These are phyloP conservation scores for Chanos chanos DNA, from an alignment of 2,797 vertebrate genomes.

Conservation along the genomic window DNA sequence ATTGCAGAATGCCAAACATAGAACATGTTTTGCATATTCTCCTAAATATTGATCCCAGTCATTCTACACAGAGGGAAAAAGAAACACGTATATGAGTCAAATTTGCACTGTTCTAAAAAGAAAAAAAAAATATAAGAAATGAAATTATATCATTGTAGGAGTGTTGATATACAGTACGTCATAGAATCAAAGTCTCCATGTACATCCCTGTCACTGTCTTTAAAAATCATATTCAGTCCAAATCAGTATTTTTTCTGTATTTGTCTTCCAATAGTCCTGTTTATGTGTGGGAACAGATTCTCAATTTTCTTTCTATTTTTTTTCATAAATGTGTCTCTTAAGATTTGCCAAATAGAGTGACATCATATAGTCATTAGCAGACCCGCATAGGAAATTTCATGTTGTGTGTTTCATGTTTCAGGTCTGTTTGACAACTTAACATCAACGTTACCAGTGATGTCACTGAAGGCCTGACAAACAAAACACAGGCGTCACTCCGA, in stretches of 20 bases:
- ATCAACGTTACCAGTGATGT: neutral
- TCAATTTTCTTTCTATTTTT: slow-evolving; percentile 28
- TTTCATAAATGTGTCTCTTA: slow-evolving; percentile 20
- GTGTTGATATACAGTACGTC: too few relatives aligned
- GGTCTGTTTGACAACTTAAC: slow-evolving; percentile 19
- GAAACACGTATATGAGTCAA: too few relatives aligned
- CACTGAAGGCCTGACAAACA: slow-evolving; percentile 3
- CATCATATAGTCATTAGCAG: slow-evolving; percentile 31
- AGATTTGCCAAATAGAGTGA: slow-evolving; percentile 19
- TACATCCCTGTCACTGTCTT: too few relatives aligned
- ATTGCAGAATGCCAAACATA: slow-evolving; percentile 64
- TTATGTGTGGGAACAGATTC: too few relatives aligned
- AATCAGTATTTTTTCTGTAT: too few relatives aligned
- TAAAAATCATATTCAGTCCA: too few relatives aligned
- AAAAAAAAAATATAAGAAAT: too few relatives aligned
- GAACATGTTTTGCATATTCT: slow-evolving; percentile 66
- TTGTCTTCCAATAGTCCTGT: too few relatives aligned
- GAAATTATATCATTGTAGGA: too few relatives aligned
- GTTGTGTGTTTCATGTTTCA: slow-evolving; percentile 5
- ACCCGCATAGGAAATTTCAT: slow-evolving; percentile 27
- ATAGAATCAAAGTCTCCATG: too few relatives aligned
- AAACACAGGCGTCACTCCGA: slow-evolving; percentile 2
- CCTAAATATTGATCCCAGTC: slow-evolving; percentile 63
- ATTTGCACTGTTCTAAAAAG: too few relatives aligned
- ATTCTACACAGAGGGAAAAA: slow-evolving; percentile 13